Conservation (phyloP, 2,113 vertebrate genomes). For the Enhydra lutris region DNA sequence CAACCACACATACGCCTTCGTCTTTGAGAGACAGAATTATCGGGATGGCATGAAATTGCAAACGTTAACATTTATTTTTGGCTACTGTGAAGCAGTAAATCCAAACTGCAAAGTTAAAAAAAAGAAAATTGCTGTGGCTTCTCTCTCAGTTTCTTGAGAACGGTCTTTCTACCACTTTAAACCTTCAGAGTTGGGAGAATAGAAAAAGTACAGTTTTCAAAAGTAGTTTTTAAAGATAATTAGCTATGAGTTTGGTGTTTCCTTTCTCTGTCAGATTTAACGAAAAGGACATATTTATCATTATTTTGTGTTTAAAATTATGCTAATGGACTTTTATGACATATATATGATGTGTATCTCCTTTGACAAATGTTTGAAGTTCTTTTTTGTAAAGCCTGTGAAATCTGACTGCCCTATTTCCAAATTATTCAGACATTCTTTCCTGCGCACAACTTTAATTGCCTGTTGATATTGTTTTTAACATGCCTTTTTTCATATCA, state of each 20-base stretch:
- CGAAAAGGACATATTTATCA: neutral
- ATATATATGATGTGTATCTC: neutral
- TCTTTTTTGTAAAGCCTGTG: neutral
- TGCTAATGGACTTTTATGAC: neutral
- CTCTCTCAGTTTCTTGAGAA: neutral
- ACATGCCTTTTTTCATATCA: neutral
- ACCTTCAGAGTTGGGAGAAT: neutral
- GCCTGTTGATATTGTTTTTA: neutral
- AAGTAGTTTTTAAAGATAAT: neutral
- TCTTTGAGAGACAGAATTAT: neutral
- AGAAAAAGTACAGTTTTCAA: neutral
- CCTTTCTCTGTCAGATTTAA: neutral
- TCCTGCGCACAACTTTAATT: neutral
- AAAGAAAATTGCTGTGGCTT: neutral
- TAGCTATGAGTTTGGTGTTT: neutral
- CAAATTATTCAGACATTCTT: neutral
- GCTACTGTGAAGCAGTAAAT: neutral
- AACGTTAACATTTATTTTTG: neutral
- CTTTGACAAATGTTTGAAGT: neutral
- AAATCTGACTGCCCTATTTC: neutral
- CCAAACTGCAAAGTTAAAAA: neutral
- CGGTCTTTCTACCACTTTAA: neutral
- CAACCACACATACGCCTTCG: neutral
- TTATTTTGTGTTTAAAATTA: neutral
- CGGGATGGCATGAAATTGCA: neutral